Conservation (phyloP, 2,797 vertebrate species). For the Orientallactaga sibirica region DNA sequence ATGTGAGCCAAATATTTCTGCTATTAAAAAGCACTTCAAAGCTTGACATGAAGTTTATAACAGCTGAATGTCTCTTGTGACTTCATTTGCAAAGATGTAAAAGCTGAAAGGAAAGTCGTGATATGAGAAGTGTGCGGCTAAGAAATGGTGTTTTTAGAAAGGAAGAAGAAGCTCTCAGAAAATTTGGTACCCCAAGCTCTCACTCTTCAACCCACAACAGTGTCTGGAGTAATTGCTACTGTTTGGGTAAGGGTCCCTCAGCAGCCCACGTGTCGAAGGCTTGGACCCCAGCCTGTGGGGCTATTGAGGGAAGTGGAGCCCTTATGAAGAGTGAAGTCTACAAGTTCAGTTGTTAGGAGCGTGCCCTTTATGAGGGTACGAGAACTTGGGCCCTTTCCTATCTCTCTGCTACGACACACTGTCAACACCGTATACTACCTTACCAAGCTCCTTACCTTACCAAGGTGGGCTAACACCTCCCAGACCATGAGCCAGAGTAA, state of each 20-base stretch:
- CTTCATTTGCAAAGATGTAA: conserved; percentile 75
- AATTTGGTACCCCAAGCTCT: background rate
- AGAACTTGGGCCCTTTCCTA: background rate
- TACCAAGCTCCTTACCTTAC: background rate
- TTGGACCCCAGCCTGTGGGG: background rate
- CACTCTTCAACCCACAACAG: background rate
- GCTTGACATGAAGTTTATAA: conserved; percentile 81
- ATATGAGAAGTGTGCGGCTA: conserved; percentile 59
- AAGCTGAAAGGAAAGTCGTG: conserved; percentile 65
- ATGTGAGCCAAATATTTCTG: conserved; percentile 79
- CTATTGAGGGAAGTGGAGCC: background rate
- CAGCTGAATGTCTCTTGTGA: conserved; percentile 79
- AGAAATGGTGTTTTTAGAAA: conserved; percentile 32
- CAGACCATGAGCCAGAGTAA: background rate
- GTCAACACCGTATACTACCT: background rate
- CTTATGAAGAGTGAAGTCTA: background rate
- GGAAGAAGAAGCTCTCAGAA: background rate
- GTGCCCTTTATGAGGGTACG: background rate
- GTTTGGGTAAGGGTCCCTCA: background rate
- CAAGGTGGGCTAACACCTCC: background rate
- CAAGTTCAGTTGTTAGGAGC: background rate
- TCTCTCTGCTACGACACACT: background rate
- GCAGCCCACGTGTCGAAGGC: background rate
- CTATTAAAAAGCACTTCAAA: conserved; percentile 81
- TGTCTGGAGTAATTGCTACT: background rate